Evolutionary conservation across 2,888 invertebrate genomes (phyloP).

Genomic region (Machimus rusticus): DNA sequence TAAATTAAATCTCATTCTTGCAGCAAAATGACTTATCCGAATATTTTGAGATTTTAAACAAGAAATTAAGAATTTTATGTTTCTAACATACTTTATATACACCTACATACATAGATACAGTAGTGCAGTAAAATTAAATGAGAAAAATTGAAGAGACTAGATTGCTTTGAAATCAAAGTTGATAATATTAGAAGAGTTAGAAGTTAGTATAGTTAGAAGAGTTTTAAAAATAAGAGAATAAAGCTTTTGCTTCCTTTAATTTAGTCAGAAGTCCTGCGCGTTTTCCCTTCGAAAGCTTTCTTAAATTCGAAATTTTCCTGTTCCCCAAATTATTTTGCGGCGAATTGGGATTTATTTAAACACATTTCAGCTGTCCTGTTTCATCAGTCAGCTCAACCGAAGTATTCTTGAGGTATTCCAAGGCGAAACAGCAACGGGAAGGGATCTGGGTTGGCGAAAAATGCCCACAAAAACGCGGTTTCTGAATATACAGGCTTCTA

Average conservation of each 20-base stretch:
- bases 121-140: no score
- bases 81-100: no score
- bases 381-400: not conserved
- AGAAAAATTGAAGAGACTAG: no score
- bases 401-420: not conserved
- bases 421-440: not conserved
- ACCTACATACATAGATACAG: no score
- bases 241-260: not conserved
- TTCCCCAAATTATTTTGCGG: not conserved
- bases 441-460: not conserved
- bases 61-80: no score
- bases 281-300: not conserved
- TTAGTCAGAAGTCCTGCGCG: not conserved
- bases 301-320: not conserved
- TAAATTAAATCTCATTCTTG: no score
- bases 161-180: not conserved
- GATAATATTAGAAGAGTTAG: no score
- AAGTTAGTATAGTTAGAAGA: no score
- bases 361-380: not conserved
- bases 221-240: not conserved
- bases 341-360: not conserved
- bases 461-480: not conserved
- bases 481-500: not conserved
- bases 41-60: no score
- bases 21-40: no score